Percentiles rank a stretch among this genome's conserved stretches.
phyloP scores from a whole-genome alignment of 2,888 invertebrate genomes.

The Drosophila ochracea region DNA sequence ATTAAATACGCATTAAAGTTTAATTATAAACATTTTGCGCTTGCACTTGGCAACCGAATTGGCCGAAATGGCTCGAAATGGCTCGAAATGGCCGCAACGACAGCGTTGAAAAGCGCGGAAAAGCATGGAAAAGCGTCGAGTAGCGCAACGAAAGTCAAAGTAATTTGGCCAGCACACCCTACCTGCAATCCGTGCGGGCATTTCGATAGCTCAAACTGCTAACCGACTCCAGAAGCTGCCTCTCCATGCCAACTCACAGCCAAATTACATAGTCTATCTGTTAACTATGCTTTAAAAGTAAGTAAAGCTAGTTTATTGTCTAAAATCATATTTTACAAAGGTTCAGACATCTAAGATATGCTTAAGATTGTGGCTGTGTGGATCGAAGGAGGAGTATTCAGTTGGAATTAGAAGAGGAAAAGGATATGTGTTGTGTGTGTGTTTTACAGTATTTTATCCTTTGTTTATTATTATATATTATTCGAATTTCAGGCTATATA shows the following conservation, averaged over 20 bases:
- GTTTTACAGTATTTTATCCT: not conserved
- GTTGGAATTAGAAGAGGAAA: not conserved
- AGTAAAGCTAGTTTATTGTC: not conserved
- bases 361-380: not conserved
- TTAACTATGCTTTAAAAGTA: not conserved
- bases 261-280: not conserved
- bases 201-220: slow-evolving; percentile 14
- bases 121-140: slow-evolving; percentile 56
- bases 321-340: not conserved
- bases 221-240: not conserved
- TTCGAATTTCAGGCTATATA: not conserved
- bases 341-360: not conserved
- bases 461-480: not conserved
- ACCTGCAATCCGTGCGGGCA: slow-evolving; percentile 6
- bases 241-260: not conserved
- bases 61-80: slow-evolving; percentile 47
- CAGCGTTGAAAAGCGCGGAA: slow-evolving; percentile 19
- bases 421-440: not conserved
- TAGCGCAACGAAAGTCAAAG: slow-evolving; percentile 73
- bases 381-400: not conserved
- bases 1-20: slow-evolving; percentile 76
- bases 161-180: slow-evolving; percentile 60
- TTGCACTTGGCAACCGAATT: slow-evolving; percentile 66
- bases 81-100: slow-evolving; percentile 66
- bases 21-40: slow-evolving; percentile 79